Evolutionary conservation across 2,888 invertebrate genomes (phyloP).

Genomic region (Spilosoma lubricipeda): DNA sequence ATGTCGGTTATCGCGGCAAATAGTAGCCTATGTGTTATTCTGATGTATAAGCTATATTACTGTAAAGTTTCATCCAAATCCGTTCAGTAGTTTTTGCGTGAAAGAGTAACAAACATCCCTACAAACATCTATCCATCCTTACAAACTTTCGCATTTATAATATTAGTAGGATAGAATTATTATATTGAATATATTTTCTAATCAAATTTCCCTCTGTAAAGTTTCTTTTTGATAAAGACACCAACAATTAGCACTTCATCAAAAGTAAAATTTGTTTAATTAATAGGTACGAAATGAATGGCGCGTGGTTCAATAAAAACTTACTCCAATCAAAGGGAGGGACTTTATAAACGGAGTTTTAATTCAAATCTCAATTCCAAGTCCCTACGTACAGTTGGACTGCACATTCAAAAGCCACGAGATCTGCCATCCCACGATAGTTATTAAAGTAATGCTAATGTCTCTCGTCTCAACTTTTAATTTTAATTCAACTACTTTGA

Average conservation of each 20-base stretch:
- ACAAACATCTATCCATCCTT: too few species aligned
- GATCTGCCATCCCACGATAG: conserved; percentile 68
- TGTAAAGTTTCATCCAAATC: too few species aligned
- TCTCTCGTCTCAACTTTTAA: conserved; percentile 64
- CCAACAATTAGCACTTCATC: conserved; percentile 39
- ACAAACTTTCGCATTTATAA: too few species aligned
- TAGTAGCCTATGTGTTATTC: too few species aligned
- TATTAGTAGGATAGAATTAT: too few species aligned
- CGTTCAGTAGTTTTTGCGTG: too few species aligned
- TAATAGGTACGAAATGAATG: conserved; percentile 59
- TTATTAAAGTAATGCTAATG: conserved; percentile 77
- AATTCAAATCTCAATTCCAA: conserved; percentile 75
- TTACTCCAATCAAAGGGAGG: conserved; percentile 66
- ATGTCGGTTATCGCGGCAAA: too few species aligned
- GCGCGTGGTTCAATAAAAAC: conserved; percentile 54
- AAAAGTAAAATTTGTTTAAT: conserved; percentile 70
- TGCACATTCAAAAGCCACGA: conserved; percentile 71
- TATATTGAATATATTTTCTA: not conserved
- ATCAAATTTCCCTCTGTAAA: not conserved
- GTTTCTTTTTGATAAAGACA: conserved; percentile 26
- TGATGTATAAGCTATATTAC: too few species aligned
- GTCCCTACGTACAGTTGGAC: conserved; percentile 60
- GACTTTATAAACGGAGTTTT: conserved; percentile 76
- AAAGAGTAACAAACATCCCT: too few species aligned
- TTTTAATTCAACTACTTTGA: conserved; percentile 57